A percentile compares a stretch with the other conserved stretches of the same genome.
Evolutionary conservation across 23 tunicate genomes (phyloP).

Genomic region (Styela clava): DNA sequence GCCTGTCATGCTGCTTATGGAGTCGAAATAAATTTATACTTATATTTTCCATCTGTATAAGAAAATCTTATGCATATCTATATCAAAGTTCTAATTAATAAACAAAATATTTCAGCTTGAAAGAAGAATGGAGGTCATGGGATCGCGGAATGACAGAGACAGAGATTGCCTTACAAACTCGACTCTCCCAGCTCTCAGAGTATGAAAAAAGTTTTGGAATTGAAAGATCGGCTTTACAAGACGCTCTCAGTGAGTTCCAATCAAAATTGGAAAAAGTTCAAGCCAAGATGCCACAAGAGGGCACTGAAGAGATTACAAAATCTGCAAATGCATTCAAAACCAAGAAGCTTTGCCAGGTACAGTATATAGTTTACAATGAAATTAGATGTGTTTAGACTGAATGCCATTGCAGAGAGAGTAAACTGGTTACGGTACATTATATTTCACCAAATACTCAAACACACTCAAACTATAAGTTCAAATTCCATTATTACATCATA

Average conservation of each 20-base stretch:
- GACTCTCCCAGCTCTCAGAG: slow-evolving; percentile 42
- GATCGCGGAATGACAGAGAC: slow-evolving; percentile 70
- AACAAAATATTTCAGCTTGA: slow-evolving; percentile 75
- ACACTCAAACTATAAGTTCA: too few relatives aligned
- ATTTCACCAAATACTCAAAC: too few relatives aligned
- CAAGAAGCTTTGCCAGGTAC: slow-evolving; percentile 25
- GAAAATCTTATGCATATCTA: too few relatives aligned
- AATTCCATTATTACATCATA: too few relatives aligned
- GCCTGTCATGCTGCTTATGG: too few relatives aligned
- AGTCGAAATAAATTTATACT: too few relatives aligned
- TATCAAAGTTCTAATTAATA: too few relatives aligned
- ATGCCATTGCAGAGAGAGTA: too few relatives aligned
- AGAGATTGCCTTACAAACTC: slow-evolving; percentile 61
- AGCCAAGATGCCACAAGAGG: slow-evolving; percentile 7
- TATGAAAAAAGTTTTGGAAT: slow-evolving; percentile 53
- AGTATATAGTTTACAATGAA: too few relatives aligned
- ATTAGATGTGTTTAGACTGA: too few relatives aligned
- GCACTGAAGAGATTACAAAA: slow-evolving; percentile 24
- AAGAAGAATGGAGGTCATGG: slow-evolving; percentile 82
- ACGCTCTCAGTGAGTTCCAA: background rate
- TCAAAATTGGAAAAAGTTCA: background rate
- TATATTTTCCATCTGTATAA: too few relatives aligned
- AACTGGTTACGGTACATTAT: too few relatives aligned
- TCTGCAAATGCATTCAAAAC: slow-evolving; percentile 29
- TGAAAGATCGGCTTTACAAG: slow-evolving; percentile 11